These are phyloP conservation scores for Acanthiza pusilla DNA, from an alignment of 2,797 vertebrate species.

Conservation along the genomic window DNA sequence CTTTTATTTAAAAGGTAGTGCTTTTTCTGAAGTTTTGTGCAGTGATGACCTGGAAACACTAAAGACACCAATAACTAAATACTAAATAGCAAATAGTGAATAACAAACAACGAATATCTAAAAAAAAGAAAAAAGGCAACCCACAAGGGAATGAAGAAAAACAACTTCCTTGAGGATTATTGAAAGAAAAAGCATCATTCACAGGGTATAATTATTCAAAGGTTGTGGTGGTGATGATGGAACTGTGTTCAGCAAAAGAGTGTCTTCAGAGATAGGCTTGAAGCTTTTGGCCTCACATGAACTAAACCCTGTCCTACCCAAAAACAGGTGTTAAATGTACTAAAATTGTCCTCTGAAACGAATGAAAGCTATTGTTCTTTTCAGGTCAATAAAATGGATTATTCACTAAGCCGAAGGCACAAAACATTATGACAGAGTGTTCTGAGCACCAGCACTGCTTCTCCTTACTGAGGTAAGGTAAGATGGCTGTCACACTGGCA, in stretches of 20 bases:
- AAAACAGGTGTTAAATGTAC: not conserved
- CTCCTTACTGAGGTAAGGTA: not conserved
- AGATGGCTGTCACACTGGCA: not conserved
- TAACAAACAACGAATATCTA: not conserved
- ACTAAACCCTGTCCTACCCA: not conserved
- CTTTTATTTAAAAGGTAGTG: not conserved
- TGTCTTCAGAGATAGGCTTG: not conserved
- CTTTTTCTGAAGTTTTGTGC: not conserved
- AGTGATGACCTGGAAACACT: not conserved
- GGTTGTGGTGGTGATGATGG: not conserved
- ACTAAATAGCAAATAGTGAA: not conserved
- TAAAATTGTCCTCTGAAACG: not conserved
- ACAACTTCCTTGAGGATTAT: not conserved
- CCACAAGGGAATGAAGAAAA: not conserved
- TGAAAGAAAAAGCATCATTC: not conserved
- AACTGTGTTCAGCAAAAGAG: not conserved
- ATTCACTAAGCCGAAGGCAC: not conserved
- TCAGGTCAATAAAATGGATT: not conserved
- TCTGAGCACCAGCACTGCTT: not conserved
- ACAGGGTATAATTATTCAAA: not conserved
- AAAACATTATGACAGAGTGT: not conserved
- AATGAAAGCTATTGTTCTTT: not conserved
- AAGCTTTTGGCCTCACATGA: not conserved
- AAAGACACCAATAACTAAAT: not conserved
- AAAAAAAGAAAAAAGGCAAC: not conserved